phyloP scores from a whole-genome alignment of 2,888 invertebrate genomes.

The Hecatera dysodea region DNA sequence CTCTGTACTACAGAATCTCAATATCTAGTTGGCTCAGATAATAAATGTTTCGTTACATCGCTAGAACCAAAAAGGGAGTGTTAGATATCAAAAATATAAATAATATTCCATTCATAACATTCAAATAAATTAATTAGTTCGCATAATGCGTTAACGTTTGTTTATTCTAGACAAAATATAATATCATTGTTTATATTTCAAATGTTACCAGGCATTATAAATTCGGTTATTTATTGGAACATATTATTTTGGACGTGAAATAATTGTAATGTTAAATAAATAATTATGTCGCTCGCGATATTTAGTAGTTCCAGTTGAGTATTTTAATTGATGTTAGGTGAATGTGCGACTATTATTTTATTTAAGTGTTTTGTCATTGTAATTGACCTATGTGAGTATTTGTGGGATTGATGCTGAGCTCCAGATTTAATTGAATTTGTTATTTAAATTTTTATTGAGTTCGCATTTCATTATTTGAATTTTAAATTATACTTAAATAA shows the following conservation, averaged over 20 bases:
- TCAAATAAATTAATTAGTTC: slow-evolving; percentile 51
- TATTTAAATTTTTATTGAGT: neutral
- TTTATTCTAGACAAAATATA: slow-evolving; percentile 63
- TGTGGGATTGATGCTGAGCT: neutral
- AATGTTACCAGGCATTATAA: slow-evolving; percentile 46
- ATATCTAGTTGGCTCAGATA: neutral
- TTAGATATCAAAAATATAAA: slow-evolving; percentile 40
- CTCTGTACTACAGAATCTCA: neutral
- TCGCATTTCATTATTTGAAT: no score
- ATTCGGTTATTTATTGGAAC: slow-evolving; percentile 72
- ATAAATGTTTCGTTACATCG: neutral
- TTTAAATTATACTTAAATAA: no score
- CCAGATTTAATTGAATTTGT: neutral
- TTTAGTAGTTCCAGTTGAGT: slow-evolving; percentile 54
- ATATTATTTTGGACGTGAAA: slow-evolving; percentile 55
- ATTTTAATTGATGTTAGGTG: slow-evolving; percentile 50
- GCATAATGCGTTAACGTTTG: slow-evolving; percentile 51
- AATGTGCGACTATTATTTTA: slow-evolving; percentile 26
- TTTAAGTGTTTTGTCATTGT: slow-evolving; percentile 36
- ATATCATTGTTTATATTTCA: slow-evolving; percentile 55
- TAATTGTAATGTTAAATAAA: slow-evolving; percentile 60
- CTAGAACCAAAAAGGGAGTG: slow-evolving; percentile 10
- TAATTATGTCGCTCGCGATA: slow-evolving; percentile 38
- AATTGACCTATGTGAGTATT: slow-evolving; percentile 10
- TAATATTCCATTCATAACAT: slow-evolving; percentile 37